Conservation (phyloP, 2,797 vertebrate species). For the Vultur gryphus region DNA sequence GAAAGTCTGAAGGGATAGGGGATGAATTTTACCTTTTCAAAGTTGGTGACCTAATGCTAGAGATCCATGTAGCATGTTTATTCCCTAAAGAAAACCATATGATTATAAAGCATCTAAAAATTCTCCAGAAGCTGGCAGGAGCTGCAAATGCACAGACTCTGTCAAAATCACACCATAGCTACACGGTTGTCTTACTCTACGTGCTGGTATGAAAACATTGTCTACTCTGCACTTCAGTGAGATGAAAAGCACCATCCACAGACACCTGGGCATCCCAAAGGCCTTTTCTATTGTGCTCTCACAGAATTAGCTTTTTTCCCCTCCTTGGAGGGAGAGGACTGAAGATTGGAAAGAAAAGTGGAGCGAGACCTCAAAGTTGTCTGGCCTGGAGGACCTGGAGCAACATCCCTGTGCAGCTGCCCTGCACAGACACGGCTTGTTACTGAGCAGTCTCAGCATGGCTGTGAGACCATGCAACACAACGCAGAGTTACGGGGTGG, state of each 20-base stretch:
- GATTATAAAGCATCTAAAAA: not conserved
- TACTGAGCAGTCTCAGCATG: not conserved
- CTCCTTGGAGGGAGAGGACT: not conserved
- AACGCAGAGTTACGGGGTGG: accelerated
- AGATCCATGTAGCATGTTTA: not conserved
- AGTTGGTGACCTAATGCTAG: not conserved
- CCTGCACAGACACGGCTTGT: not conserved
- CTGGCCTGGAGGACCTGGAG: not conserved
- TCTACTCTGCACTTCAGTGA: not conserved
- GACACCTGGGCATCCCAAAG: not conserved
- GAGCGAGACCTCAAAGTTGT: not conserved
- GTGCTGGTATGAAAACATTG: not conserved
- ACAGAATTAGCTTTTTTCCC: not conserved
- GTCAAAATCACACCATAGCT: not conserved
- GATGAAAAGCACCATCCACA: not conserved
- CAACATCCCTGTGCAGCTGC: not conserved
- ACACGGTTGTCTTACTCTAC: not conserved
- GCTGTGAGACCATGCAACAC: not conserved
- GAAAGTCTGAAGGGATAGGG: not conserved
- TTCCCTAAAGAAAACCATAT: not conserved
- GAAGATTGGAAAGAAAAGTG: not conserved
- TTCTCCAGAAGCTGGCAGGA: not conserved
- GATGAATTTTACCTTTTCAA: not conserved
- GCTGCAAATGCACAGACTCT: not conserved
- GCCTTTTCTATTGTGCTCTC: not conserved